Percentiles rank a stretch among this genome's conserved stretches.
These are phyloP conservation scores for Calliphora vomitoria DNA, from an alignment of 2,888 invertebrate genomes.

Conservation along the genomic window DNA sequence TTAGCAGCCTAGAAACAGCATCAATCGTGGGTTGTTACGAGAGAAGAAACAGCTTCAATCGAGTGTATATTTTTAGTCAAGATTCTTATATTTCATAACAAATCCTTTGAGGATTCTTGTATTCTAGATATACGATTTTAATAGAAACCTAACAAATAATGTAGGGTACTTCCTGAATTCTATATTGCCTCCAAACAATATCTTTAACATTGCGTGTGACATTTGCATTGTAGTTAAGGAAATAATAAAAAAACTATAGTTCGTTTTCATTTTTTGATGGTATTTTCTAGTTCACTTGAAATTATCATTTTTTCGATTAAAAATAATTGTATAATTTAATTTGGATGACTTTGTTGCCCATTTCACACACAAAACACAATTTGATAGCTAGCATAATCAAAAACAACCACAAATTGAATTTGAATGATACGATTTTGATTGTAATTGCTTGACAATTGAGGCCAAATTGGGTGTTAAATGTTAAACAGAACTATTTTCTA, in stretches of 20 bases:
- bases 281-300: conserved; percentile 17
- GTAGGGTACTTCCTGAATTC: neutral
- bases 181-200: neutral
- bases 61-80: too few species aligned
- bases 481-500: neutral
- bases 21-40: too few species aligned
- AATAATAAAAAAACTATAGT: conserved; percentile 6
- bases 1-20: too few species aligned
- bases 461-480: conserved; percentile 3
- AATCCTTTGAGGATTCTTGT: too few species aligned
- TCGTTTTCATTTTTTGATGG: neutral
- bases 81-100: too few species aligned
- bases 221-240: neutral
- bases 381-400: neutral
- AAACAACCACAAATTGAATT: conserved; percentile 11
- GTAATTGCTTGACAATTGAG: neutral
- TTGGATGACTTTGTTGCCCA: conserved; percentile 31
- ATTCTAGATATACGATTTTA: too few species aligned
- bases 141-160: too few species aligned
- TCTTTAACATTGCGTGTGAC: conserved; percentile 7
- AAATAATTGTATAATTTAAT: conserved; percentile 46
- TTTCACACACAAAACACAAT: neutral
- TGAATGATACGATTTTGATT: conserved; percentile 23
- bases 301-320: conserved; percentile 26
- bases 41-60: too few species aligned